phyloP scores from a whole-genome alignment of 2,113 vertebrate species.

The Megaceryle torquata region DNA sequence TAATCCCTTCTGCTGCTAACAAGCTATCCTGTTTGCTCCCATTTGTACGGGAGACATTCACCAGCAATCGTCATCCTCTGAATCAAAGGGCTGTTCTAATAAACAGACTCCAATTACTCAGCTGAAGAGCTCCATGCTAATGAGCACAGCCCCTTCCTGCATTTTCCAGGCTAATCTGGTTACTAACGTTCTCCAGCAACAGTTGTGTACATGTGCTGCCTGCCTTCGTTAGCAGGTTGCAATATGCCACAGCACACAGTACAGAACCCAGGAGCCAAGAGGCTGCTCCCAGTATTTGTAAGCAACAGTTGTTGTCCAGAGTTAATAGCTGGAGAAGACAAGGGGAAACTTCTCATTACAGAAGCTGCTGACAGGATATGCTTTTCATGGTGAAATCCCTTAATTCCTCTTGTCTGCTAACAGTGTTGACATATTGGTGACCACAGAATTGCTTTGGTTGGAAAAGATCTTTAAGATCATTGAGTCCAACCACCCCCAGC shows the following conservation, averaged over 20 bases:
- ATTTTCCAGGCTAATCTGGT: background rate
- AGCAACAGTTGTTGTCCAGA: background rate
- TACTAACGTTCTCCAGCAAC: background rate
- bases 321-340: no score
- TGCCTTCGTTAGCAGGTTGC: rapidly evolving
- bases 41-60: background rate
- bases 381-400: no score
- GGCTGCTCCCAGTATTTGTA: background rate
- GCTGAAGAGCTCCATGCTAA: background rate
- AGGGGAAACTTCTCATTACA: background rate
- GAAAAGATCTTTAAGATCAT: no score
- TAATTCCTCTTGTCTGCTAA: background rate
- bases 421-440: rapidly evolving
- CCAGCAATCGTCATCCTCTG: background rate
- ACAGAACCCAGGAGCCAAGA: background rate
- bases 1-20: background rate
- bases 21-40: background rate
- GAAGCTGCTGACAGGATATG: background rate
- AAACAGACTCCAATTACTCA: background rate
- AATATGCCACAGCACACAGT: rapidly evolving
- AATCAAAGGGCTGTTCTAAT: background rate
- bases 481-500: no score
- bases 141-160: background rate
- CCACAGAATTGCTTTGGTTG: background rate
- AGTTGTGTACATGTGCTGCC: rapidly evolving